Percentiles rank a stretch among this genome's conserved stretches.
phyloP scores from a whole-genome alignment of 2,888 invertebrate species.

The Dione vanillae region DNA sequence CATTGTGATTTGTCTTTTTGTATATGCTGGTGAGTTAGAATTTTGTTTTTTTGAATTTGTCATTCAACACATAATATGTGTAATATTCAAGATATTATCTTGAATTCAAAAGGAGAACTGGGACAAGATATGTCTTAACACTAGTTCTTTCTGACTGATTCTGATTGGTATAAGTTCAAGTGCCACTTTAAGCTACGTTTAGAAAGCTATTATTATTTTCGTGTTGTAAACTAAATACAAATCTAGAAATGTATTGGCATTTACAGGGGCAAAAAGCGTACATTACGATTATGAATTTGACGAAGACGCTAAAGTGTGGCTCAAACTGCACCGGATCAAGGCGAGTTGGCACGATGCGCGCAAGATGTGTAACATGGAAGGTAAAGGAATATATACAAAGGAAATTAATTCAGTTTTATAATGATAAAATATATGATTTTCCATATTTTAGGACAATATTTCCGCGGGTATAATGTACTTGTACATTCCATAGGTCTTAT shows the following conservation, averaged over 20 bases:
- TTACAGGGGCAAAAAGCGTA: conserved; percentile 14
- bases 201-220: too few relatives aligned
- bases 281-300: conserved; percentile 9
- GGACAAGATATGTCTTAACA: not conserved
- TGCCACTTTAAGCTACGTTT: too few relatives aligned
- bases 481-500: too few relatives aligned
- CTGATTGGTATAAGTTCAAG: too few relatives aligned
- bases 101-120: not conserved
- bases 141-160: too few relatives aligned
- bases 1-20: not conserved
- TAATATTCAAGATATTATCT: too few relatives aligned
- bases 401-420: not conserved
- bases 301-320: conserved; percentile 14
- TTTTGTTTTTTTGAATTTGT: too few relatives aligned
- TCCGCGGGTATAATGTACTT: too few relatives aligned
- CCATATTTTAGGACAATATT: too few relatives aligned
- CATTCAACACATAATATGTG: too few relatives aligned
- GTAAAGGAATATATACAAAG: not conserved
- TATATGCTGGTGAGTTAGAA: not conserved
- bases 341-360: conserved; percentile 18
- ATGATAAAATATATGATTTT: not conserved
- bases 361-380: conserved; percentile 21
- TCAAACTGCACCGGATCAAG: not conserved
- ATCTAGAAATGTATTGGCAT: not conserved
- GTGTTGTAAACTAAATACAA: too few relatives aligned